Conservation (phyloP, 2,888 invertebrate species). For the Noctua fimbriata region DNA sequence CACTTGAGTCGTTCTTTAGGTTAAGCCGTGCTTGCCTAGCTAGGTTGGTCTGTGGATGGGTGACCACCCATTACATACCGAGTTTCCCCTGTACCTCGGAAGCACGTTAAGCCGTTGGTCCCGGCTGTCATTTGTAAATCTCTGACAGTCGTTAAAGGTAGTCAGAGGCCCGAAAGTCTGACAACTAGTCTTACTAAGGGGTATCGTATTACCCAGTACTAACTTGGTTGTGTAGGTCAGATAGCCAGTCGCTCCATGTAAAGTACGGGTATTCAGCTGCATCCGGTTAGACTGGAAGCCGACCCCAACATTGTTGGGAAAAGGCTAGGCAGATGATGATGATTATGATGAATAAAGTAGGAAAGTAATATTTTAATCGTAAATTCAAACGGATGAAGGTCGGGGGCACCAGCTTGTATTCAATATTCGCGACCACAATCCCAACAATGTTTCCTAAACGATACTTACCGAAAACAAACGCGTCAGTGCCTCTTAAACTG, state of each 20-base stretch:
- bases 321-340: neutral
- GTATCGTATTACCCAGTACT: neutral
- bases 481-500: constrained; percentile 17
- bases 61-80: no score
- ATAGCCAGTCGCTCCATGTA: no score
- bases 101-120: neutral
- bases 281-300: neutral
- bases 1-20: no score
- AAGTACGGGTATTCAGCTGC: neutral
- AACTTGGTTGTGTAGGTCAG: neutral
- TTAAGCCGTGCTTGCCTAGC: no score
- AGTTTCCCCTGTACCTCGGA: neutral
- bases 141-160: neutral
- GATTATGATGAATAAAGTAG: no score
- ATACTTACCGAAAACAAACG: constrained; percentile 32
- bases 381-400: no score
- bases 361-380: no score
- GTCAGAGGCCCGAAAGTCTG: neutral
- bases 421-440: neutral
- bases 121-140: neutral
- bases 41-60: no score
- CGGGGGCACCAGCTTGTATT: no score
- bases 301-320: neutral
- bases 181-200: neutral
- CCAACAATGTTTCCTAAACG: constrained; percentile 1